These are phyloP conservation scores for Acinonyx jubatus DNA, from an alignment of 2,113 vertebrate genomes.

Conservation along the genomic window DNA sequence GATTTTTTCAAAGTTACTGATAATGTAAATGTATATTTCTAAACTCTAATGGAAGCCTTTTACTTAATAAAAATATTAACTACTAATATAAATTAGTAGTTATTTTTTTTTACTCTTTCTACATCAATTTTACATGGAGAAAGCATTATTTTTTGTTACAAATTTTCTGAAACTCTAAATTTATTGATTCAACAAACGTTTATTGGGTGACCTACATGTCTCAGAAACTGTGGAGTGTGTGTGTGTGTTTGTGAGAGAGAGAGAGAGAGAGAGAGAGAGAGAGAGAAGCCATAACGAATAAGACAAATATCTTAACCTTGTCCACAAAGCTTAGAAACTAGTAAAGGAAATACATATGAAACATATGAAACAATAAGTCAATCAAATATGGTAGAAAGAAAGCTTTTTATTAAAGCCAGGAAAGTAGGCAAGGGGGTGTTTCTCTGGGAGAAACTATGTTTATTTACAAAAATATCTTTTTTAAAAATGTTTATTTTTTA, in stretches of 20 bases:
- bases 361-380: background rate
- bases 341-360: background rate
- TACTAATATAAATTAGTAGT: background rate
- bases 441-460: background rate
- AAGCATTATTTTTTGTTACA: background rate
- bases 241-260: too few species aligned
- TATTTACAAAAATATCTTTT: background rate
- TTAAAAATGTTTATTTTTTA: too few species aligned
- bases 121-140: background rate
- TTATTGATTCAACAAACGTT: background rate
- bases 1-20: background rate
- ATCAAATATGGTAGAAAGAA: background rate
- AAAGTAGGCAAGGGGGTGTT: background rate
- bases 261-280: too few species aligned
- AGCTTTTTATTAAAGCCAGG: background rate
- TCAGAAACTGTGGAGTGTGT: background rate
- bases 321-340: background rate
- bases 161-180: background rate
- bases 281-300: background rate
- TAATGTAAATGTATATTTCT: background rate
- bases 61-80: background rate
- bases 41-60: background rate
- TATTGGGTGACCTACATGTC: background rate
- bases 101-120: constrained; percentile 1
- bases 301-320: background rate